These are phyloP conservation scores for Numenius arquata DNA, from an alignment of 2,113 vertebrate genomes.

Conservation along the genomic window DNA sequence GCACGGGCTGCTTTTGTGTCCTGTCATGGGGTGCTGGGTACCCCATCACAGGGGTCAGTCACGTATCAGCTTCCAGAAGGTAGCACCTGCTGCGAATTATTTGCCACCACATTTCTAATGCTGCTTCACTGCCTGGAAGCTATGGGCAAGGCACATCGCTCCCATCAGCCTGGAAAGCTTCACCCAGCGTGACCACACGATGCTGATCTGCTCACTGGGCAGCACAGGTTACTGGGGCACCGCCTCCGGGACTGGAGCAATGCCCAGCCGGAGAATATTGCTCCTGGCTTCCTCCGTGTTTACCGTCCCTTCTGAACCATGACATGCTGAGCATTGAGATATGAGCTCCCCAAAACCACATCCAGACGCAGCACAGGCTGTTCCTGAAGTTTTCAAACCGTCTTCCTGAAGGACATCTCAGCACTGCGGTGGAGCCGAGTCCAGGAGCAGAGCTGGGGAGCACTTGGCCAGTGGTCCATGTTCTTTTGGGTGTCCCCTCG, in stretches of 20 bases:
- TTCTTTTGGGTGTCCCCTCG: not conserved
- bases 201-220: not conserved
- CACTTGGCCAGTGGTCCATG: rapidly evolving
- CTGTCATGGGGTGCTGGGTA: rapidly evolving
- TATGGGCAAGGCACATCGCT: not conserved
- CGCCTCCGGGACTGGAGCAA: not conserved
- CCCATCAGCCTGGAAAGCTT: not conserved
- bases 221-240: not conserved
- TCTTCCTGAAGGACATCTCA: rapidly evolving
- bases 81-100: not conserved
- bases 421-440: not conserved
- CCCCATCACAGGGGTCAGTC: rapidly evolving
- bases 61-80: not conserved
- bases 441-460: not conserved
- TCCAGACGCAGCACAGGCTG: not conserved
- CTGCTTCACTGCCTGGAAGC: not conserved
- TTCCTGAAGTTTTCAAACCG: not conserved
- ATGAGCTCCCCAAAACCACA: not conserved
- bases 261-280: not conserved
- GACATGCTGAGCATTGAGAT: rapidly evolving
- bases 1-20: not conserved
- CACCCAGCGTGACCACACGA: rapidly evolving
- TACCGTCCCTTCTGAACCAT: rapidly evolving
- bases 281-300: not conserved
- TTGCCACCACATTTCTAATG: rapidly evolving